Evolutionary conservation across 1,140 invertebrate species (phyloP).

Genomic region (Vanessa atalanta): DNA sequence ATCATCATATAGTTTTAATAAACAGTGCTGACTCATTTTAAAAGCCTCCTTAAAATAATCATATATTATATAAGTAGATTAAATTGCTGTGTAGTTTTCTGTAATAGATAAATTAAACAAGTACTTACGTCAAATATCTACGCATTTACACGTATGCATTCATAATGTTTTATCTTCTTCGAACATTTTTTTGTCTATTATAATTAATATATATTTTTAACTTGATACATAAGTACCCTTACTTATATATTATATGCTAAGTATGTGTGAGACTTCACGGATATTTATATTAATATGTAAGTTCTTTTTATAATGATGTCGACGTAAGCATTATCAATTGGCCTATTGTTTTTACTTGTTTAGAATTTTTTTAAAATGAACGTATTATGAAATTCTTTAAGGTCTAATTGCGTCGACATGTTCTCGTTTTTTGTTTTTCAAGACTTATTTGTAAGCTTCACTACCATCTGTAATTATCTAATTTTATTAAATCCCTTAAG

Average conservation of each 20-base stretch:
- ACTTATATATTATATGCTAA: neutral
- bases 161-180: neutral
- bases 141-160: neutral
- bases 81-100: constrained; percentile 36
- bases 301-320: neutral
- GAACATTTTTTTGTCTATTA: no score
- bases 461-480: neutral
- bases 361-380: neutral
- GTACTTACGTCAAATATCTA: neutral
- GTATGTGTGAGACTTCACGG: neutral
- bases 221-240: constrained; percentile 2
- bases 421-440: neutral
- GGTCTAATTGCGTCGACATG: neutral
- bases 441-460: neutral
- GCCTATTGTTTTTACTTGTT: neutral
- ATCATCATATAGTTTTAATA: neutral
- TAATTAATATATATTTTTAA: no score
- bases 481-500: neutral
- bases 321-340: constrained; percentile 2
- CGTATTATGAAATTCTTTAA: neutral
- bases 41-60: constrained; percentile 21
- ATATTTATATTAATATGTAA: neutral
- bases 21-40: neutral
- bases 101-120: constrained; percentile 16
- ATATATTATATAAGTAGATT: constrained; percentile 31